Evolutionary conservation across 2,797 vertebrate species (phyloP), one percentile per base, ranked within the genome.

Genomic region (Acrocephalus scirpaceus): DNA sequence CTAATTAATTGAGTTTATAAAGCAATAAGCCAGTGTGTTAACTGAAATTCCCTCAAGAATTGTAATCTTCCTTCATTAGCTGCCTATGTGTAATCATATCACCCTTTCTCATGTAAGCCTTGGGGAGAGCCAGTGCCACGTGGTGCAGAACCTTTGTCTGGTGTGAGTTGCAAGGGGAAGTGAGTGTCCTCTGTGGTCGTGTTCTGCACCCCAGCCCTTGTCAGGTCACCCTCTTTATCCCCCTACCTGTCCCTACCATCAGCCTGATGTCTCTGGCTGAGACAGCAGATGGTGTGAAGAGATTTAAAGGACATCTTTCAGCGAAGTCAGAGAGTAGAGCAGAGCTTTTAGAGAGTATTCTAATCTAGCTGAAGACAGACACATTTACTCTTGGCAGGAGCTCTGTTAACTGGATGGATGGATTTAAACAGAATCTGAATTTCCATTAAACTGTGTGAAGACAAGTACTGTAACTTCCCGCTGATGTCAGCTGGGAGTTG

Each of bases 1-100:
- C 74, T 86, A 92, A 96, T 85, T 91, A 89, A 93, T 94, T 62
- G 92, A 87, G 82, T 96, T 94, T 86, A 42, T 78, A 81, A 82
- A 88, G 70, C 65, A 95, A 74, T 82, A 90, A 84, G 65, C 64
- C 71, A 79, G 60, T 88, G 47, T 22, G 58, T 92, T 96, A 91
- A 92, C 54, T 88, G 86, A 66, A 75, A 80, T 67, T 85, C 80
- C 83, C 67, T 62, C 40, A 64, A 34, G 95, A 92, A 50, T 48
- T 82, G 80, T 94, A 69, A 79, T 86, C 86, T 82, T 53, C 54
- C 27, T 95, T 93, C 70, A 42, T 94, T 90, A 88, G 70, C 86
- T 84, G 69, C 48, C 42, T 40, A 8, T 3, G 5, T 60, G 62
- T 76, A 89, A 82, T 66, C 13, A 2, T 30, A 36, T 15, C n/a